Evolutionary conservation across 2,888 invertebrate genomes (phyloP), one percentile per base, ranked within the genome.

Genomic region (Argyresthia albistria): DNA sequence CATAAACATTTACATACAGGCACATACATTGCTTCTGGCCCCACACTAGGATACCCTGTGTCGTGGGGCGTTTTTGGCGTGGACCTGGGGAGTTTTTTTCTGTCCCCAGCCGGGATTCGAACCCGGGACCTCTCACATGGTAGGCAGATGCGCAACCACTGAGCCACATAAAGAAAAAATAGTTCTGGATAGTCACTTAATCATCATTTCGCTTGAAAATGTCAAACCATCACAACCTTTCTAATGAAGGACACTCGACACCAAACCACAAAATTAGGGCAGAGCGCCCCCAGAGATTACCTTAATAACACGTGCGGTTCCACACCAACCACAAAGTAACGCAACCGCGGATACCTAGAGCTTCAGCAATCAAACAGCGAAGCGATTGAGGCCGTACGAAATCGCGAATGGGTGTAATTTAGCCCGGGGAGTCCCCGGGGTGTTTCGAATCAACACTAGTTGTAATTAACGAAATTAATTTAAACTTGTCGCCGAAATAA

Each of bases 381-480:
- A 64, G 63, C 57, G 59, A 43, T 50, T 7, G 72, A 76, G 65
- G 67, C 74, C 74, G 56, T 72, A 69, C 59, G 50, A 60, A 54
- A 48, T 43, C 42, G 37, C 46, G 46, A 52, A 57, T 56, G 60
- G 69, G 71, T 73, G 79, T 74, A 76, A 80, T 80, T 76, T 78
- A 11, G 15, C 25, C 25, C 3, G 36, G 48, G 37, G 8, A 48
- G 12, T 39, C 51, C 45, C 45, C 35, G 36, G 15, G 51, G 37
- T 25, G 10, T 39, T 16, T 14, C 71, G 76, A 76, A 80, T 80
- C 81, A 81, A 81, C 81, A 81, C 80, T 80, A 79, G 65, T 25
- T 72, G 73, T 83, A 83, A 84, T 83, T 83, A 84, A 75, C 66
- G 72, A 71, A 78, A 78, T 57, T 83, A 77, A 74, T 84, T 80